Conservation (phyloP, 37 sponge, comb jelly and placozoan genomes). For the Cliona cf. orientalis region DNA sequence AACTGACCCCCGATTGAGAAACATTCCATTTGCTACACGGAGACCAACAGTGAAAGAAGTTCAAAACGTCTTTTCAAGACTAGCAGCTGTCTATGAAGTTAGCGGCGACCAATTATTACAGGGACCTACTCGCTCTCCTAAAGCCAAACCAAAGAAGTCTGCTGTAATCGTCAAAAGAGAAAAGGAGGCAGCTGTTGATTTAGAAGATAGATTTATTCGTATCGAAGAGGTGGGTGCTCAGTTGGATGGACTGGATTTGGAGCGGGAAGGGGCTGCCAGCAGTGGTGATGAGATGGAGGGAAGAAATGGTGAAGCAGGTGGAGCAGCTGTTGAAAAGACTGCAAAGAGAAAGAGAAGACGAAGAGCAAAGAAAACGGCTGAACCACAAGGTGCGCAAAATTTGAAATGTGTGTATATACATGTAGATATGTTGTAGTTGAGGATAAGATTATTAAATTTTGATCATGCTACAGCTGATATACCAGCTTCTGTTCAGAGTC, state of each 20-base stretch:
- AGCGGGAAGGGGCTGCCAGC: slow-evolving; percentile 5
- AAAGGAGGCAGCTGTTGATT: background rate
- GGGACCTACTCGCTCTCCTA: background rate
- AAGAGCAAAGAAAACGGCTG: too few species aligned
- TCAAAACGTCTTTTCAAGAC: slow-evolving; percentile 50
- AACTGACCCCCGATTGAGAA: slow-evolving; percentile 64
- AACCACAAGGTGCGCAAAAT: slow-evolving; percentile 1
- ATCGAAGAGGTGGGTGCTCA: background rate
- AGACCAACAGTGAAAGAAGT: slow-evolving; percentile 92
- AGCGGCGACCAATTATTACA: background rate
- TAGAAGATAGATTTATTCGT: background rate
- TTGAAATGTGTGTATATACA: background rate
- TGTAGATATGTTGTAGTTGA: too few species aligned
- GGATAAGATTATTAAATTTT: too few species aligned
- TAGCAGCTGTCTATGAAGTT: slow-evolving; percentile 52
- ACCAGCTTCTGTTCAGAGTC: background rate
- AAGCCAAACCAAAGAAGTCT: background rate
- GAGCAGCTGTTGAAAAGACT: background rate
- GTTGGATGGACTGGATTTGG: background rate
- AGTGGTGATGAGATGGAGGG: background rate
- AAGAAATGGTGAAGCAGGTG: background rate
- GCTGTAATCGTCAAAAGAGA: background rate
- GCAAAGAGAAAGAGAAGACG: background rate
- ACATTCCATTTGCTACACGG: slow-evolving; percentile 82
- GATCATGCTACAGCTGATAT: background rate